Conservation (phyloP, 1,140 invertebrate genomes). For the Drosophila subpulchrella region DNA sequence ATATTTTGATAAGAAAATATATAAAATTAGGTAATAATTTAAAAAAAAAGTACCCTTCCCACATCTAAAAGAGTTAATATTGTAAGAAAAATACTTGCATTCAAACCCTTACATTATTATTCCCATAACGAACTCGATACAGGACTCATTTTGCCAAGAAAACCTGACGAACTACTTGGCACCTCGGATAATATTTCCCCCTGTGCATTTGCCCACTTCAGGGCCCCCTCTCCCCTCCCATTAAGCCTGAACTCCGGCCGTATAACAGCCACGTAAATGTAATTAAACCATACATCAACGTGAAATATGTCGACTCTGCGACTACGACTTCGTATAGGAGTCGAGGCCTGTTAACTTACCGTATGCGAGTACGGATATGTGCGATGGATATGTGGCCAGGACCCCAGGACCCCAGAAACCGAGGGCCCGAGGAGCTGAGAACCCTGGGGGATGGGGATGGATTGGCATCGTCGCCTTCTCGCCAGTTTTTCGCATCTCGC, state of each 20-base stretch:
- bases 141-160: neutral
- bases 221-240: conserved; percentile 5
- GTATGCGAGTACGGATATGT: neutral
- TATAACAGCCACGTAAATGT: conserved; percentile 78
- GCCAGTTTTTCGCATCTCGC: neutral
- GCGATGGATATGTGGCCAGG: conserved; percentile 19
- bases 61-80: too few relatives aligned
- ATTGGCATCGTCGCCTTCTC: conserved; percentile 16
- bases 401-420: neutral
- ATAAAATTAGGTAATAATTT: too few relatives aligned
- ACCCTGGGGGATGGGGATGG: conserved; percentile 6
- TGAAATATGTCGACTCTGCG: conserved; percentile 74
- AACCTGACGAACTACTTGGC: too few relatives aligned
- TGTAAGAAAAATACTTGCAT: too few relatives aligned
- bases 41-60: too few relatives aligned
- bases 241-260: conserved; percentile 20
- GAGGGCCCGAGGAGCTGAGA: too few relatives aligned
- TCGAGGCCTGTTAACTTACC: conserved; percentile 19
- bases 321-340: conserved; percentile 16
- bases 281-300: conserved; percentile 83
- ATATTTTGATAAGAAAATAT: too few relatives aligned
- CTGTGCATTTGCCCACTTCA: conserved; percentile 10
- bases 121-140: neutral
- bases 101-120: too few relatives aligned
- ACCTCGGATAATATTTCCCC: neutral